Base-by-base conservation (phyloP, 2,113 vertebrate genomes). In the Bombycilla garrulus region DNA sequence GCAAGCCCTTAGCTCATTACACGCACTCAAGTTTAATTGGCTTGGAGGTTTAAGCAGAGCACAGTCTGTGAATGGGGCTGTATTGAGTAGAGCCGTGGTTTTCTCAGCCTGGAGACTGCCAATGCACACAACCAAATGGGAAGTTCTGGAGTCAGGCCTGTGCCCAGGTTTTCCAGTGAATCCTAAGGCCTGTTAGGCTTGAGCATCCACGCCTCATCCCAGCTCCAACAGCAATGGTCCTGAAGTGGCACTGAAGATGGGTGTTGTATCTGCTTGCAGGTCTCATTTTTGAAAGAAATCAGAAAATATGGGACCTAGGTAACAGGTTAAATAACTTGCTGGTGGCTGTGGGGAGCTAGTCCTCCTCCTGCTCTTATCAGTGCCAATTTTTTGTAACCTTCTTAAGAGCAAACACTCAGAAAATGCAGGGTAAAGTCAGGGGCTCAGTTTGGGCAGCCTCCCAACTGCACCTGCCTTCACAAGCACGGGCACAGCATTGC, bases 261-360 rank as follows among this genome's bases (percentile, higher is more conserved):
- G 6, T 3, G 1, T 22, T 65, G 31, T 15, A 64, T 5, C 38
- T 9, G 1, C 65, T 50, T 6, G 2, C 10, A 8, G 22, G 24
- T 31, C 14, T 60, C 8, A 60, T 36, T 67, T 76, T 57, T 64
- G 29, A 83, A 44, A 53, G 48, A 35, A 24, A 65, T 38, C 17
- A 35, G 47, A 67, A 67, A 65, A 48, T 3, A 20, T 1, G 2
- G 10, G 8, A 47, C 15, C 26, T 23, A 38, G 33, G 31, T 33
- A 62, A 17, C 10, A 57, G 8, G 4, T 65, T 57, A 64, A 73
- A 24, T 38, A 8, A 47, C 17, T 65, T 8, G 2, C 18, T 71
- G 36, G 10, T 51, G 5, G 3, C 31, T 90, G 15, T 70, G 42
- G 17, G 36, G 79, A 56, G 19, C 11, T n/a, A 42, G 38, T 26